These are phyloP conservation scores for Percopsis transmontana DNA, from an alignment of 2,113 vertebrate genomes.

Conservation along the genomic window DNA sequence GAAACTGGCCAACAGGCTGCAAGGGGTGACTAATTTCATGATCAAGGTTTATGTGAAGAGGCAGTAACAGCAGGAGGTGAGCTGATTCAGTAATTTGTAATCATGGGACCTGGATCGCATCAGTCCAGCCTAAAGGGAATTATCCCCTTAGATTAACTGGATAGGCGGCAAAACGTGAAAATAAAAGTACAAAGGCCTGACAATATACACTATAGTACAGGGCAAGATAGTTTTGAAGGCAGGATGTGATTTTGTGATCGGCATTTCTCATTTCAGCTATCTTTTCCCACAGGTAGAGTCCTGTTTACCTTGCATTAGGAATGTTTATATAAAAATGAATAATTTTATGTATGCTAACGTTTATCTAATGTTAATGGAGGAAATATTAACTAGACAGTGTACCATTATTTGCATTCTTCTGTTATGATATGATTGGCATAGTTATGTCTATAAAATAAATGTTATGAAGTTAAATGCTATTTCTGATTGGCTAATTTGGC, in stretches of 20 bases:
- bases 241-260: background rate
- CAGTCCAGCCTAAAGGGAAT: slow-evolving; percentile 40
- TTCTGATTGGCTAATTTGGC: background rate
- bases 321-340: no score
- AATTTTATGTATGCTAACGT: background rate
- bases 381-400: background rate
- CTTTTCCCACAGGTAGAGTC: slow-evolving; percentile 10
- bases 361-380: background rate
- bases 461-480: background rate
- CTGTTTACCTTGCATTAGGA: background rate
- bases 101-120: slow-evolving; percentile 42
- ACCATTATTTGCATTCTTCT: background rate
- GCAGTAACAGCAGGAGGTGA: slow-evolving; percentile 43
- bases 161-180: slow-evolving; percentile 27
- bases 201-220: background rate
- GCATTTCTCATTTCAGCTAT: background rate
- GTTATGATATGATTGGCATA: background rate
- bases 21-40: slow-evolving; percentile 47
- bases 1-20: slow-evolving; percentile 40
- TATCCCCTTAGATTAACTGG: slow-evolving; percentile 43
- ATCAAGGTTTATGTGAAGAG: slow-evolving; percentile 56
- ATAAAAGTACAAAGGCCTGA: slow-evolving; percentile 11
- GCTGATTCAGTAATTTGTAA: slow-evolving; percentile 59
- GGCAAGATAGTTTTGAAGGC: slow-evolving; percentile 9
- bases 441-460: background rate